phyloP scores from a whole-genome alignment of 2,113 vertebrate genomes.

The Orientallactaga bullata region DNA sequence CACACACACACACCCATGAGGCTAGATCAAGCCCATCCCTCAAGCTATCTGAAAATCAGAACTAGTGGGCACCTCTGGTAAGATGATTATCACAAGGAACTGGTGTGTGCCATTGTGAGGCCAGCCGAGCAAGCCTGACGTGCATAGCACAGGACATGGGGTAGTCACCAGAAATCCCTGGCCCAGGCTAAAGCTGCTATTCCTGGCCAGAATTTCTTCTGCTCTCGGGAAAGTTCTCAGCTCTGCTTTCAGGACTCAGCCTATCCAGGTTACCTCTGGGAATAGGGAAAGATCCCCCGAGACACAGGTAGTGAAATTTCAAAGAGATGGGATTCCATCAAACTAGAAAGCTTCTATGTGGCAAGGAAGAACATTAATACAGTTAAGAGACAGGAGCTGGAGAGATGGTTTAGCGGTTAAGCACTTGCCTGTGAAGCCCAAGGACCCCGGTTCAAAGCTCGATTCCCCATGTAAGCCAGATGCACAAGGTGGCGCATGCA shows the following conservation, averaged over 20 bases:
- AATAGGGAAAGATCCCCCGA: not conserved
- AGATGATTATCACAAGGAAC: not conserved
- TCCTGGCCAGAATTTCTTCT: not conserved
- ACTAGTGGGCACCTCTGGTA: not conserved
- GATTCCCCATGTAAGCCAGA: no score
- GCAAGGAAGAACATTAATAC: not conserved
- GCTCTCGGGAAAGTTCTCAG: not conserved
- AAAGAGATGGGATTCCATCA: not conserved
- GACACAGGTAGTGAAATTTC: not conserved
- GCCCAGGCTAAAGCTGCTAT: not conserved
- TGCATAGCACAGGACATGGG: fast-evolving
- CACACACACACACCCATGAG: not conserved
- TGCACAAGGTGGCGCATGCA: no score
- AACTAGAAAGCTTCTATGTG: not conserved
- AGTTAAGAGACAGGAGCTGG: not conserved
- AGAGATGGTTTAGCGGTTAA: no score
- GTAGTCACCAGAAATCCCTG: not conserved
- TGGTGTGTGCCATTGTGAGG: fast-evolving
- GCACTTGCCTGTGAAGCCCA: no score
- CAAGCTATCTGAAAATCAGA: not conserved
- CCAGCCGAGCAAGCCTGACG: not conserved
- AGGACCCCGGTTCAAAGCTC: no score
- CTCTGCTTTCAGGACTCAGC: not conserved
- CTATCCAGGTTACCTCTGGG: not conserved
- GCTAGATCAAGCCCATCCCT: not conserved